Conservation (phyloP, 2,888 invertebrate genomes). For the Brenthis ino region DNA sequence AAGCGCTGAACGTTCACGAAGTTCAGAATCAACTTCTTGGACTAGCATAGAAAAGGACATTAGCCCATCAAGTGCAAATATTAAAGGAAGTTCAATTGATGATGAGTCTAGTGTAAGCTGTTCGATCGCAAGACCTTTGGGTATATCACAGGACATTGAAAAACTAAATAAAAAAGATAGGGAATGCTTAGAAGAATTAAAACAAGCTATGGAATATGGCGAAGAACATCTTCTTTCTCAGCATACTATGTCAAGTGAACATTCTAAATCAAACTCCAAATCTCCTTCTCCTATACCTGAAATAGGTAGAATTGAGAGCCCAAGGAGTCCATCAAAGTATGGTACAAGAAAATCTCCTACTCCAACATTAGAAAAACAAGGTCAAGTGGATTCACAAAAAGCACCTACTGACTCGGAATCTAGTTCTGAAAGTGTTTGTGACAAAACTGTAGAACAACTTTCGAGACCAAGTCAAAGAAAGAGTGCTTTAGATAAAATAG, state of each 20-base stretch:
- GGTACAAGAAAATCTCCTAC: conserved; percentile 76
- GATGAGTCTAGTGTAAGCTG: conserved; percentile 90
- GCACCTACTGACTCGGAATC: conserved; percentile 84
- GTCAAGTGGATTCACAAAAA: conserved; percentile 77
- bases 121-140: conserved; percentile 89
- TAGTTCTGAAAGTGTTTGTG: conserved; percentile 77
- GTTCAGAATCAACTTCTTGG: conserved; percentile 91
- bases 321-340: conserved; percentile 72
- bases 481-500: conserved; percentile 68
- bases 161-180: conserved; percentile 85
- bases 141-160: conserved; percentile 88
- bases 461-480: conserved; percentile 76
- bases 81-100: conserved; percentile 85
- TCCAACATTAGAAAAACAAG: conserved; percentile 84
- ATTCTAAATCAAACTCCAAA: conserved; percentile 75
- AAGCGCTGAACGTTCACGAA: conserved; percentile 88
- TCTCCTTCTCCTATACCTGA: conserved; percentile 69
- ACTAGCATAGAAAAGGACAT: conserved; percentile 89
- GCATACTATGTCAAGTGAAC: conserved; percentile 73
- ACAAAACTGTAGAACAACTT: conserved; percentile 75
- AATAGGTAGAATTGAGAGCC: conserved; percentile 70
- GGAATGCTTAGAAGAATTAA: conserved; percentile 83
- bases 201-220: conserved; percentile 82
- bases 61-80: conserved; percentile 83
- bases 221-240: conserved; percentile 75